Base-by-base conservation (phyloP, 2,888 invertebrate genomes). In the Heteromurus nitidus region DNA sequence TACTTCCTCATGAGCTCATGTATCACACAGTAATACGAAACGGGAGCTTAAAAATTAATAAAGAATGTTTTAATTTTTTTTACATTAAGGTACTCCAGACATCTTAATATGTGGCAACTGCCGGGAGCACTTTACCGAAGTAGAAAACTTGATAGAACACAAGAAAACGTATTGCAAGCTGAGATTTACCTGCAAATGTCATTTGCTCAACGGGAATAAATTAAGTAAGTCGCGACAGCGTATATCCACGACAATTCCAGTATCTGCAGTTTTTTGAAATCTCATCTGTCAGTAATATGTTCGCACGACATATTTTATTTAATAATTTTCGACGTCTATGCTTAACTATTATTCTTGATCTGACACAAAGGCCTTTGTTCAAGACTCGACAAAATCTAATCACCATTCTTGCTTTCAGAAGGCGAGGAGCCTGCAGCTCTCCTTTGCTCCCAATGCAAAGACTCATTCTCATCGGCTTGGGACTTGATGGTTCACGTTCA, bases 51-150 rank as follows among this genome's bases (percentile, higher is more conserved):
- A 30, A 1, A 18, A 18, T 5, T 28, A 1, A 7, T 62, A 30
- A 62, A 2, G 62, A 16, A 16, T 26, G 24, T 62, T 0, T 13
- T 62, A 13, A n/a, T n/a, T 64, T 64, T 5, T 44, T 47, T n/a
- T 88, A 18, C 2, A 91, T 89, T 81, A 90, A 93, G 93, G 92
- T 88, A 92, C 92, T 89, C 92, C 93, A 76, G 94, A 94, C 89
- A 93, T 94, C 85, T 90, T 94, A 87, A 94, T 94, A 87, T 94
- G 94, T 89, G 94, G 94, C 67, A 93, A 93, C 88, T 94, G 94
- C 89, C 91, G 93, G 85, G 93, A 93, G 89, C 92, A 93, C 90
- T 94, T 94, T 89, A 92, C 92, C 74, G 93, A 93, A 88, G 90
- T 94, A 18, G 92, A 93, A 86, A 93, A 93, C 87, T 90, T 94